Evolutionary conservation across 2,113 vertebrate genomes (phyloP).

Genomic region (Thunnus maccoyii): DNA sequence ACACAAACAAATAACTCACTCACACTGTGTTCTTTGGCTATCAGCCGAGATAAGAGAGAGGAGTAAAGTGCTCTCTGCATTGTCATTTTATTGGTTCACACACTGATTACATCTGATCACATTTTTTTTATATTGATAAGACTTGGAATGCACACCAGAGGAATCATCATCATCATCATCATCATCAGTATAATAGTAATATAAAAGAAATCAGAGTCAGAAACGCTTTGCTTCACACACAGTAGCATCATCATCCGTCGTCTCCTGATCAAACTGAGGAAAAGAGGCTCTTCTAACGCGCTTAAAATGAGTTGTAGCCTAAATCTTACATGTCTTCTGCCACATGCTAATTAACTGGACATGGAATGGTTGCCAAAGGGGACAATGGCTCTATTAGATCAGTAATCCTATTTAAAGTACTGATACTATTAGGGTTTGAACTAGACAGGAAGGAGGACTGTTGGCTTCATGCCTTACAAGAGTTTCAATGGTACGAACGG

Average conservation of each 20-base stretch:
- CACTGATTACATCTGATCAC: constrained; percentile 82
- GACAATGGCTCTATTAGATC: neutral
- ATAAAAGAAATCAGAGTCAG: constrained; percentile 41
- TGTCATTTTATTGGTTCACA: constrained; percentile 82
- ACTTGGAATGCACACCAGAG: constrained; percentile 70
- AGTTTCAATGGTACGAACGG: no score
- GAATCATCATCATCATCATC: constrained; percentile 48
- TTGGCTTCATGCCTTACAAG: neutral
- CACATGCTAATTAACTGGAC: neutral
- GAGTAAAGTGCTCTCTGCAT: constrained; percentile 24
- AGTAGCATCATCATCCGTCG: neutral
- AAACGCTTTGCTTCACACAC: constrained; percentile 38
- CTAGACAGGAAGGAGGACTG: neutral
- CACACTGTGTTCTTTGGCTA: neutral
- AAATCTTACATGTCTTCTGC: neutral
- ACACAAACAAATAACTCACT: neutral
- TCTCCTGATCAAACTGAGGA: constrained; percentile 33
- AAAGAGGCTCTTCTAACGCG: constrained; percentile 43
- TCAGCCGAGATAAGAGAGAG: constrained; percentile 19
- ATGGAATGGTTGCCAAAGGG: neutral
- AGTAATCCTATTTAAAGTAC: constrained; percentile 5
- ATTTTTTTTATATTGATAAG: constrained; percentile 71
- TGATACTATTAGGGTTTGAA: neutral
- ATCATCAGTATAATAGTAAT: constrained; percentile 14
- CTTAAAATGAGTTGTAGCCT: neutral